Evolutionary conservation across 2,113 vertebrate species (phyloP), one percentile per base, ranked within the genome.

Genomic region (Corvus moneduloides): DNA sequence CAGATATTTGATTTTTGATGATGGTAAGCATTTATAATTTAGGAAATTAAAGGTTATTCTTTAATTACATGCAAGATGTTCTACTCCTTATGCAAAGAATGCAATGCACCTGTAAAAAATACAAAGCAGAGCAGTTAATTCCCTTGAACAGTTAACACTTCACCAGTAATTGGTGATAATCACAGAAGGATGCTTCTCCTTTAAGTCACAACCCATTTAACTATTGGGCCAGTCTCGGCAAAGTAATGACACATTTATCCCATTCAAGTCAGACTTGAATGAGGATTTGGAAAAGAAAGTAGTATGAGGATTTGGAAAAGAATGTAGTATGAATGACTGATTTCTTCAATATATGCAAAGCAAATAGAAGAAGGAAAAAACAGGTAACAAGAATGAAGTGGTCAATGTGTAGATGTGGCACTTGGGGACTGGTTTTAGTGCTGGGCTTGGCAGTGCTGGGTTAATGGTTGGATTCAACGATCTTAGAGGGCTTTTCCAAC

Each of bases 101-200:
- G 24, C 11, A 87, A 63, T 8, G 19, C 16, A 49, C 11, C 26
- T 37, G 24, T 58, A 58, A 96, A 83, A 88, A 77, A 59, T 8
- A 89, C 9, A 62, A 91, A 78, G 87, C 37, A 89, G 44, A 75
- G n/a, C 28, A 83, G 64, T 30, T 79, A 89, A 83, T 86, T 80
- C 72, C 43, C 90, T 88, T 81, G 69, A 90, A 90, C 52, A 71
- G 33, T 88, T 88, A 93, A 83, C 85, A 52, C 72, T 93, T 82
- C 20, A 41, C n/a, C 85, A 91, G 55, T 61, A 85, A 83, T 84
- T 51, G 48, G 59, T 59, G 92, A 90, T 67, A 94, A 92, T 90
- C 48, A 86, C 63, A 67, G 72, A 71, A 87, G 67, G 76, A 89
- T 92, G 72, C 35, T 80, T 76, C 82, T 67, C 44, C 72, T 44